These are phyloP conservation scores for Myodes glareolus DNA, from an alignment of 2,113 vertebrate genomes.

Conservation along the genomic window DNA sequence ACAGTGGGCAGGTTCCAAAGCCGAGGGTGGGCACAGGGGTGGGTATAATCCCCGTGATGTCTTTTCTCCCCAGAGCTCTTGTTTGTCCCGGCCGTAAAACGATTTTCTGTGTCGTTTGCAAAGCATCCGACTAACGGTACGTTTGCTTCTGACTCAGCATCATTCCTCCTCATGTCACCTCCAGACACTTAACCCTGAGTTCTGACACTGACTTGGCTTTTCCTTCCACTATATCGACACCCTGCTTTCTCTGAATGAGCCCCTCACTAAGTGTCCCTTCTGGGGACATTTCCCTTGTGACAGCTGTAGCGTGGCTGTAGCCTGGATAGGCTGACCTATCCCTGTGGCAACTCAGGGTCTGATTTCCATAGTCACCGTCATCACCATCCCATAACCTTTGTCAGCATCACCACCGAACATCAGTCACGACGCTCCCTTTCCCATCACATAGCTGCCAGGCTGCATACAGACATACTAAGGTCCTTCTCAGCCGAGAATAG, in stretches of 20 bases:
- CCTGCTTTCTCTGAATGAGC: slow-evolving; percentile 69
- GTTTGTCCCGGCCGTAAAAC: slow-evolving; percentile 99
- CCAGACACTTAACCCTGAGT: slow-evolving; percentile 73
- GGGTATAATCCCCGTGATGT: slow-evolving; percentile 89
- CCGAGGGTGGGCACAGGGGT: slow-evolving; percentile 68
- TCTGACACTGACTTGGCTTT: slow-evolving; percentile 68
- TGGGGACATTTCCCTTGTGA: slow-evolving; percentile 54
- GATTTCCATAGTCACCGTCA: slow-evolving; percentile 64
- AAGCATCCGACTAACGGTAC: slow-evolving; percentile 99
- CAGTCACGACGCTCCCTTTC: slow-evolving; percentile 44
- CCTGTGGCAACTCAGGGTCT: slow-evolving; percentile 50
- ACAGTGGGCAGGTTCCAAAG: slow-evolving; percentile 66
- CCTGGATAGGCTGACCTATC: slow-evolving; percentile 52
- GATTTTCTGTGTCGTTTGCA: slow-evolving; percentile 99
- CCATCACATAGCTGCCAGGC: slow-evolving; percentile 65
- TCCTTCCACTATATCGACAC: slow-evolving; percentile 71
- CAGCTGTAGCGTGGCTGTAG: slow-evolving; percentile 47
- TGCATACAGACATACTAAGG: not conserved
- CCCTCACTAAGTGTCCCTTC: slow-evolving; percentile 50
- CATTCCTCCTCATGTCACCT: slow-evolving; percentile 78
- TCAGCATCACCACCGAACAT: slow-evolving; percentile 50
- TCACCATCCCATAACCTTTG: slow-evolving; percentile 58
- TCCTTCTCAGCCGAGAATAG: slow-evolving; percentile 49
- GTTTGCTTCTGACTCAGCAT: slow-evolving; percentile 95
- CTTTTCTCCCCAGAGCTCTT: slow-evolving; percentile 99